These are phyloP conservation scores for Scartelaos histophorus DNA, from an alignment of 2,113 vertebrate genomes.

Conservation along the genomic window DNA sequence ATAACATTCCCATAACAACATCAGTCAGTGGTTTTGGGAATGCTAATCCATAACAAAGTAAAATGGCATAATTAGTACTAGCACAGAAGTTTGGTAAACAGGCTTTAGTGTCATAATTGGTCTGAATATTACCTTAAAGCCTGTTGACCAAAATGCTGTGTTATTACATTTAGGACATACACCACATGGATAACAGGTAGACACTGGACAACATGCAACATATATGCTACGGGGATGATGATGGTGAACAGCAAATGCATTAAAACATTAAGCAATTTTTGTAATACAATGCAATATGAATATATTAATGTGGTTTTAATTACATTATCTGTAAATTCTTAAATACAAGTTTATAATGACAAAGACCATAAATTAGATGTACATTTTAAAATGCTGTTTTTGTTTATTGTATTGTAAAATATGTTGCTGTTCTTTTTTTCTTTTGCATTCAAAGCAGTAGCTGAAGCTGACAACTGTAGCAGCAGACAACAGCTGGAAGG, in stretches of 20 bases:
- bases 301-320: not conserved
- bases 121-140: slow-evolving; percentile 37
- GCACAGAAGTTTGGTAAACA: slow-evolving; percentile 63
- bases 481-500: slow-evolving; percentile 66
- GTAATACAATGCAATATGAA: not conserved
- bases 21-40: slow-evolving; percentile 59
- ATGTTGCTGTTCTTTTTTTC: not conserved
- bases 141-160: slow-evolving; percentile 68
- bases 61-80: slow-evolving; percentile 28
- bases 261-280: slow-evolving; percentile 5
- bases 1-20: slow-evolving; percentile 41
- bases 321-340: not conserved
- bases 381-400: not conserved
- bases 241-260: slow-evolving; percentile 7
- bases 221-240: slow-evolving; percentile 28
- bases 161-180: slow-evolving; percentile 65
- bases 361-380: not conserved
- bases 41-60: not conserved
- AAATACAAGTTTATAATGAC: not conserved
- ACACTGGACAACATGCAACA: slow-evolving; percentile 72
- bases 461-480: slow-evolving; percentile 69
- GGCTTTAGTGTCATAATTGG: slow-evolving; percentile 45
- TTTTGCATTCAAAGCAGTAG: slow-evolving; percentile 54
- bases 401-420: not conserved
- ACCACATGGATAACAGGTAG: slow-evolving; percentile 59